phyloP scores from a whole-genome alignment of 2,797 vertebrate genomes.

The Mionectes olivaceus region DNA sequence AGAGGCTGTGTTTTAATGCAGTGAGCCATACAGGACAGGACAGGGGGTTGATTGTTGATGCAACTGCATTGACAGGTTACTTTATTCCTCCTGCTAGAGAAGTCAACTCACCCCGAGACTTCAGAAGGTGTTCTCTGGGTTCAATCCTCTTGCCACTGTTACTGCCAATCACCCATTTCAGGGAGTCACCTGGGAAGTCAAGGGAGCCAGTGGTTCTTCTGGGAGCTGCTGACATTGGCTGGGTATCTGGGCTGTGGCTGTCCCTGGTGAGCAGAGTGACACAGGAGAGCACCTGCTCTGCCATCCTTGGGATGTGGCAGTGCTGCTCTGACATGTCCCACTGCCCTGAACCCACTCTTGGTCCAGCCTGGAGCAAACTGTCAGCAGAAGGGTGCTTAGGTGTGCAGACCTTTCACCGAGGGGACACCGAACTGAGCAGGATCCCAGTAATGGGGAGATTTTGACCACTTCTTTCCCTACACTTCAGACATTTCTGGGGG shows the following conservation, averaged over 20 bases:
- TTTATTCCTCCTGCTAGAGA: not conserved
- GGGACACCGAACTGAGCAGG: not conserved
- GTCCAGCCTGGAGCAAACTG: not conserved
- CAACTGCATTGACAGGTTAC: fast-evolving
- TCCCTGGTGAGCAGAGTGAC: fast-evolving
- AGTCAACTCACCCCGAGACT: not conserved
- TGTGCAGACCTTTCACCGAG: fast-evolving
- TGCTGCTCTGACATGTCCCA: fast-evolving
- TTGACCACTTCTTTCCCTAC: not conserved
- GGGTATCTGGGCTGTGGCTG: fast-evolving
- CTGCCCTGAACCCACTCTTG: not conserved
- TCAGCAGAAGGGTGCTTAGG: fast-evolving
- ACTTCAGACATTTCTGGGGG: fast-evolving
- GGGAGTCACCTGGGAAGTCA: not conserved
- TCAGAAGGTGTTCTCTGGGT: not conserved
- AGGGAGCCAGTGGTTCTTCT: fast-evolving
- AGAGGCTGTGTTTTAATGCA: not conserved
- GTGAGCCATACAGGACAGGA: not conserved
- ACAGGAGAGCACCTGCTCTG: fast-evolving
- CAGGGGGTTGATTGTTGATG: not conserved
- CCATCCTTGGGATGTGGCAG: fast-evolving
- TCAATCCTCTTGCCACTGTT: not conserved
- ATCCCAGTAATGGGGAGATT: fast-evolving
- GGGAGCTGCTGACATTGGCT: fast-evolving
- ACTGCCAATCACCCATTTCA: not conserved